Conservation (phyloP, 2,888 invertebrate species). For the Parochlus steinenii region DNA sequence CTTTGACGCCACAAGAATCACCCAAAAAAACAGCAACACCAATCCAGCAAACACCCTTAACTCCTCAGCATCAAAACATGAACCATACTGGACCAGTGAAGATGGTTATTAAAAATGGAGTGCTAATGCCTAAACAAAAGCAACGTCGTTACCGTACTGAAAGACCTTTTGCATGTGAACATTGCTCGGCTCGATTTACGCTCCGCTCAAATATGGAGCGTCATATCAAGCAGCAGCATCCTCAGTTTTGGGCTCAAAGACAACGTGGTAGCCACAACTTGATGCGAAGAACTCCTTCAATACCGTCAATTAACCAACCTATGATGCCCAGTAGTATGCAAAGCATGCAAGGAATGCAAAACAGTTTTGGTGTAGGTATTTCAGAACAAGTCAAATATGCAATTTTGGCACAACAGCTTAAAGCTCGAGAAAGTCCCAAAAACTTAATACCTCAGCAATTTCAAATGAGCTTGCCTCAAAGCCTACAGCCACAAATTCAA, state of each 20-base stretch:
- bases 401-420: slow-evolving; percentile 60
- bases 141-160: slow-evolving; percentile 81
- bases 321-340: slow-evolving; percentile 25
- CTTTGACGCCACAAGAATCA: slow-evolving; percentile 13
- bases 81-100: slow-evolving; percentile 42
- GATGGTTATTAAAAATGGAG: slow-evolving; percentile 81
- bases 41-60: slow-evolving; percentile 12
- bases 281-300: slow-evolving; percentile 22
- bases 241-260: slow-evolving; percentile 71
- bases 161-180: slow-evolving; percentile 77
- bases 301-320: slow-evolving; percentile 10
- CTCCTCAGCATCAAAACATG: slow-evolving; percentile 20
- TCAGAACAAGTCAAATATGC: slow-evolving; percentile 58
- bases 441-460: slow-evolving; percentile 7
- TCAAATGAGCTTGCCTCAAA: not conserved
- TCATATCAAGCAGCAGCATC: slow-evolving; percentile 88
- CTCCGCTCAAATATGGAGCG: slow-evolving; percentile 88
- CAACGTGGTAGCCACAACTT: slow-evolving; percentile 41
- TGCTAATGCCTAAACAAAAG: slow-evolving; percentile 82
- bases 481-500: slow-evolving; percentile 2
- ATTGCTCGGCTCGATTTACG: slow-evolving; percentile 80
- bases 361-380: too few species aligned
- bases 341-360: slow-evolving; percentile 24
- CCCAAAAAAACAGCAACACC: slow-evolving; percentile 15
- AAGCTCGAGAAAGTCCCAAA: slow-evolving; percentile 32